These are phyloP conservation scores for Apostichopus leukothele DNA, from an alignment of 53 echinoderm and acorn worm species.

Conservation along the genomic window DNA sequence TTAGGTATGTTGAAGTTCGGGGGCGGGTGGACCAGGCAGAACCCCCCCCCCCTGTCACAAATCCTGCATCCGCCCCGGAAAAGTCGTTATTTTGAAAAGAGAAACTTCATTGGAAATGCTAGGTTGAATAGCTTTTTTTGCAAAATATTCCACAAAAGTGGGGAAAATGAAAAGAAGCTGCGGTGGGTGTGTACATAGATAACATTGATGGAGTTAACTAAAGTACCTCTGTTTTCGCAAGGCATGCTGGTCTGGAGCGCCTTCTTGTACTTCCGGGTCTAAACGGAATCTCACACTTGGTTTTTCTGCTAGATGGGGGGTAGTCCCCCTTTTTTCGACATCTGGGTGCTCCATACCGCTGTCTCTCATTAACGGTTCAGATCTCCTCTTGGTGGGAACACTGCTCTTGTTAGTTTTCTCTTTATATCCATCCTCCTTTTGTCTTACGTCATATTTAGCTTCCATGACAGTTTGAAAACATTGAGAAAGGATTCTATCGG, in stretches of 20 bases:
- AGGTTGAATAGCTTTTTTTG: too few relatives aligned
- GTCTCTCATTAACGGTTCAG: neutral
- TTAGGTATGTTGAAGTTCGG: too few relatives aligned
- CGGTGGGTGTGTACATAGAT: too few relatives aligned
- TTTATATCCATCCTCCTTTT: neutral
- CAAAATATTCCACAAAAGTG: too few relatives aligned
- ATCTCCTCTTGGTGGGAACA: neutral
- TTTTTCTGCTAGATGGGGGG: neutral
- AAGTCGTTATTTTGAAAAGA: neutral
- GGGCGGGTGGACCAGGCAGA: too few relatives aligned
- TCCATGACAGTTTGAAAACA: slow-evolving; percentile 69
- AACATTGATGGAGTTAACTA: too few relatives aligned
- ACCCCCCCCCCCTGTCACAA: too few relatives aligned
- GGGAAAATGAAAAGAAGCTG: too few relatives aligned
- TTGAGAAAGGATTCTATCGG: slow-evolving; percentile 50
- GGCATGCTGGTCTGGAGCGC: neutral
- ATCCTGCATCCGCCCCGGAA: too few relatives aligned
- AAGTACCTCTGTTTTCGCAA: neutral
- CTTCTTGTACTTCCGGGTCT: neutral
- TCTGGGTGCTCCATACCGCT: neutral
- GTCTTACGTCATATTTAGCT: slow-evolving; percentile 55
- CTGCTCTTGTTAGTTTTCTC: neutral
- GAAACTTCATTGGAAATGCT: neutral
- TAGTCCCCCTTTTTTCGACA: neutral
- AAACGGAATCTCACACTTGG: slow-evolving; percentile 28